A percentile compares a stretch with the other conserved stretches of the same genome.
phyloP scores from a whole-genome alignment of 2,888 invertebrate genomes.

The Eupithecia vulgata region DNA sequence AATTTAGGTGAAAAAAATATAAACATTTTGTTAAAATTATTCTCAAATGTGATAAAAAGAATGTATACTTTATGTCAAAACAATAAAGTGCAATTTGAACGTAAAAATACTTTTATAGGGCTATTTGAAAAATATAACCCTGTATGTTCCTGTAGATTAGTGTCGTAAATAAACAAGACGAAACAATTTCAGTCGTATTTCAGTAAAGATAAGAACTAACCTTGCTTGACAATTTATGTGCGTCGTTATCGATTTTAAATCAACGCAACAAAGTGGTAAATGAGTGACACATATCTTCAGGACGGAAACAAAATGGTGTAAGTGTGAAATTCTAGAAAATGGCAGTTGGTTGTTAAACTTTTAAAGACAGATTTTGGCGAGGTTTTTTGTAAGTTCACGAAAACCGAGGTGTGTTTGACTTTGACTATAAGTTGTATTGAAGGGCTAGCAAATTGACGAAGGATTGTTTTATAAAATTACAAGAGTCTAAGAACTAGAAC shows the following conservation, averaged over 20 bases:
- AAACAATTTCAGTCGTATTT: neutral
- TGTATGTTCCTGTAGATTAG: constrained; percentile 14
- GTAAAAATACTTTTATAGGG: constrained; percentile 8
- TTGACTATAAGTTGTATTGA: neutral
- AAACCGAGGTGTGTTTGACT: neutral
- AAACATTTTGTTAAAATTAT: constrained; percentile 5
- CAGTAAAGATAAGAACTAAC: neutral
- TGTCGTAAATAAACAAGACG: neutral
- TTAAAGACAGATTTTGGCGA: neutral
- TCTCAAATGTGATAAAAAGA: constrained; percentile 42
- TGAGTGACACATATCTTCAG: constrained; percentile 64
- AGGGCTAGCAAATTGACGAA: neutral
- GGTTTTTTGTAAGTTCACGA: neutral
- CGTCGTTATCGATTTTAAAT: constrained; percentile 9
- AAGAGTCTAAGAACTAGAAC: too few species aligned
- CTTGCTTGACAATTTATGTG: neutral
- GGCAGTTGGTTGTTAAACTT: neutral
- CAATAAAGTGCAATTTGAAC: constrained; percentile 35
- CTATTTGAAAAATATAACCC: constrained; percentile 14
- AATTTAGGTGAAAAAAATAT: neutral
- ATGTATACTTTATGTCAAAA: constrained; percentile 22
- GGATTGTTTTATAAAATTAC: too few species aligned
- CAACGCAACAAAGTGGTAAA: constrained; percentile 46
- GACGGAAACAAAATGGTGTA: neutral
- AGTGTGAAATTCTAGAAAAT: neutral